Evolutionary conservation across 2,888 invertebrate genomes (phyloP), one percentile per base, ranked within the genome.

Genomic region (Lobophora halterata): DNA sequence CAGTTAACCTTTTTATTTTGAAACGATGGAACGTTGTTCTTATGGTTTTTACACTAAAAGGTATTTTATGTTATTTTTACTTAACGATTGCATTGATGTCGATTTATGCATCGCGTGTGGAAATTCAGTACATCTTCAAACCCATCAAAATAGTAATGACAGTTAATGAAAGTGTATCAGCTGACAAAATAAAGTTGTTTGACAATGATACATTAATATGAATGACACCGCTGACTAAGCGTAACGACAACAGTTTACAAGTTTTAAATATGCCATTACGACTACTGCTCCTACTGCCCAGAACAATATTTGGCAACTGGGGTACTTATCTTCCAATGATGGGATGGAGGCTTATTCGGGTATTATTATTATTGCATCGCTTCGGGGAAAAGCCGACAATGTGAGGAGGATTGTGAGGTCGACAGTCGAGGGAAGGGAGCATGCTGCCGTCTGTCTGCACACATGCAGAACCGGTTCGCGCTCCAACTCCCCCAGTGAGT

Each of bases 11-110:
- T 85, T n/a, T 88, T 85, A 85, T 79, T 86, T 88, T 88, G 86
- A 90, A 90, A 91, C 89, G 90, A 92, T 92, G 92, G 92, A 92
- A 91, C 92, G 92, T 89, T 91, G 92, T 89, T 91, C 91, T 90
- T 91, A 90, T 90, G 92, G 91, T 90, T 92, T 92, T 90, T 92
- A 91, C 91, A 92, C 92, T 81, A 92, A 92, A 92, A 93, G 92
- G 92, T 93, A 91, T 91, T 91, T 90, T 89, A 85, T 86, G 81
- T 82, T 79, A 71, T 82, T 85, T 86, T 82, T 83, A 81, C 82
- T 86, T 78, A 81, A 80, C 70, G 64, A 64, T 75, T 81, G 81
- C 76, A 75, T 76, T 67, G 69, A 67, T 69, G 68, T 72, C 72
- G 79, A 75, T 73, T 70, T 74, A 64, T 82, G 81, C 72, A 67